Base-by-base conservation (phyloP, 1,140 invertebrate species). In the Drosophila ogumai region DNA sequence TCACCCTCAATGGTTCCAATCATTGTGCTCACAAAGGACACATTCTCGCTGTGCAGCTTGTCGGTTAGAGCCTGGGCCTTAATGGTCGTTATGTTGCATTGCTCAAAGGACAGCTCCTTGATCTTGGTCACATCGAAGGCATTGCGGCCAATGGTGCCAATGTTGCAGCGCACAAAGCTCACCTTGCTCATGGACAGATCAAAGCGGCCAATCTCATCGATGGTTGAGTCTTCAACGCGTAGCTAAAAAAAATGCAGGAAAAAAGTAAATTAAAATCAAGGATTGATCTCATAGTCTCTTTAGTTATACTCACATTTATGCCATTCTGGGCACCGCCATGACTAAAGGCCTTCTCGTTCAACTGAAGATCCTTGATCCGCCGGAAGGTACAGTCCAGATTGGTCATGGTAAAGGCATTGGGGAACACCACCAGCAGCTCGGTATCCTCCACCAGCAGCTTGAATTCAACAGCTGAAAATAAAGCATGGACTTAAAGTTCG, bases 81-180 rank as follows among this genome's bases (percentile, higher is more conserved):
- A 19, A 93, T 92, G 12, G 36, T 66, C 3, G 57, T 43, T 10
- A 93, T 92, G 12, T 60, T 55, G 36, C 86, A 91, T 1, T 77
- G 50, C 38, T 86, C 75, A 25, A 92, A 88, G 10, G 40, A 46
- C 9, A 92, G 74, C 41, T 75, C 65, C 54, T 79, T 75, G 28
- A 92, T 91, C 8, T 67, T 76, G 47, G 79, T 86, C 28, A 92
- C 91, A 61, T 92, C 81, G 49, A 92, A 92, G 31, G 92, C 76
- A 0, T 73, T 47, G 2, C 65, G 54, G n/a, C 56, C 52, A 2
- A 92, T 81, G 3, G 22, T 79, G 12, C 52, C 59, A 31, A 92
- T 92, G 15, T 15, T 75, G 38, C 79, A 87, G 41, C 77, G 72
- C 19, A 43, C 34, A 12, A 90, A 90, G 12, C 28, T 73, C 3